phyloP scores from a whole-genome alignment of 1,140 invertebrate genomes.

The Drosophila parabipectinata region DNA sequence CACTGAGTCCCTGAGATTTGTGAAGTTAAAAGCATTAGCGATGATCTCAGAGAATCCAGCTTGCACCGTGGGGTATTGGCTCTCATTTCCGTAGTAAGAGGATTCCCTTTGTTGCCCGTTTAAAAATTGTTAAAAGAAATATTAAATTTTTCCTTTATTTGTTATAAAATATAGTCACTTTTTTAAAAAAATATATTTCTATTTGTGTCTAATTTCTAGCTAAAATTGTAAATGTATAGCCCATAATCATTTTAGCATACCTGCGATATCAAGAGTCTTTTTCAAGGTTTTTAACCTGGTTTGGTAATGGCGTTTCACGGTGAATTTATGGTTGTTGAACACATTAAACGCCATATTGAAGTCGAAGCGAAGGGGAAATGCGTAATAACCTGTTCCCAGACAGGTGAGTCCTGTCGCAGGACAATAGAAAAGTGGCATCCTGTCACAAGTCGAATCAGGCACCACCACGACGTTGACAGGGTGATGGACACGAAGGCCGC shows the following conservation, averaged over 20 bases:
- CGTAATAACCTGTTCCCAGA: conserved; percentile 21
- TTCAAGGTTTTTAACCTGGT: not conserved
- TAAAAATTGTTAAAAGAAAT: no score
- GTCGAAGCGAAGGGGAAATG: conserved; percentile 10
- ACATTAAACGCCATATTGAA: not conserved
- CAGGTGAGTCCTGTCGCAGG: conserved; percentile 28
- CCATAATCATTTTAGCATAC: no score
- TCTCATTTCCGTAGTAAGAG: not conserved
- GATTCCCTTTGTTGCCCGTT: no score
- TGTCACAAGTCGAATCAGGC: not conserved
- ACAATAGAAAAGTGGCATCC: conserved; percentile 9
- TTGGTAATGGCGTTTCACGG: not conserved
- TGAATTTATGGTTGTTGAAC: not conserved
- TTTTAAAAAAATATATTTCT: no score
- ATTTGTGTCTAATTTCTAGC: no score
- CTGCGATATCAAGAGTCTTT: no score
- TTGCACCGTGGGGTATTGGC: not conserved
- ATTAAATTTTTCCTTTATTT: no score
- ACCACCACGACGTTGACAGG: not conserved
- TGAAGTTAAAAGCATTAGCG: conserved; percentile 18
- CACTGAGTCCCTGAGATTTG: not conserved
- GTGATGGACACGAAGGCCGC: not conserved
- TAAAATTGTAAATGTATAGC: no score
- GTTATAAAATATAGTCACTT: no score
- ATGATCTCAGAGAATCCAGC: not conserved